Evolutionary conservation across 2,888 invertebrate genomes (phyloP), one percentile per base, ranked within the genome.

Genomic region (Teinopalpus imperialis): DNA sequence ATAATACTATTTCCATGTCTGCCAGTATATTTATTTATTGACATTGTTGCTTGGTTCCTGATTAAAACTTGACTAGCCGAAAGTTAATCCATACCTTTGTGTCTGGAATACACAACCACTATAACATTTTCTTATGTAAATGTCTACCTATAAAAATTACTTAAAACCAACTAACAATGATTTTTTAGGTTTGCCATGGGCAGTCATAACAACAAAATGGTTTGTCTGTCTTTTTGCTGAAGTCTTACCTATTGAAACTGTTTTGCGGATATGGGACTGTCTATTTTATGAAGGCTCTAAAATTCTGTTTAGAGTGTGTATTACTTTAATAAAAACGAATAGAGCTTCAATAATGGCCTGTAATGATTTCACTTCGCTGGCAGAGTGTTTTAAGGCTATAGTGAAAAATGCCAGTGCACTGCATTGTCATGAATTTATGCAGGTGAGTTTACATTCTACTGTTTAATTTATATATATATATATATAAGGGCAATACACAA

Each of bases 181-280:
- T 29, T 3, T 43, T 48, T 8, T 42, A 92, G 92, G 95, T 47
- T 90, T 97, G 60, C 95, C 96, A 7, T 97, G 97, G 95, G 94
- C 96, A 41, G 94, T 98, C 47, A 94, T 97, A 61, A 94, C 95
- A 16, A 97, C 97, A 47, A 98, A 98, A 85, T 98, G 98, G 98
- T 97, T 98, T 73, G 94, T 98, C 61, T 98, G 98, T 71, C 89
- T 98, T 37, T 98, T 94, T 81, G 95, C 96, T 39, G 98, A 98
- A 89, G 97, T 97, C 42, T 90, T 98, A 49, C 98, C 98, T 0
- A 94, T 95, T 47, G 98, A 98, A 92, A 98, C 98, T 3, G 97
- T 97, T 27, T 88, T 98, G 12, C 91, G 98, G 66, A 95, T 98
- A 80, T 98, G 98, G 98, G 98, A 98, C 80, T 97, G 97, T 69